Base-by-base conservation (phyloP, 2,113 vertebrate species). In the Alexandromys fortis region DNA sequence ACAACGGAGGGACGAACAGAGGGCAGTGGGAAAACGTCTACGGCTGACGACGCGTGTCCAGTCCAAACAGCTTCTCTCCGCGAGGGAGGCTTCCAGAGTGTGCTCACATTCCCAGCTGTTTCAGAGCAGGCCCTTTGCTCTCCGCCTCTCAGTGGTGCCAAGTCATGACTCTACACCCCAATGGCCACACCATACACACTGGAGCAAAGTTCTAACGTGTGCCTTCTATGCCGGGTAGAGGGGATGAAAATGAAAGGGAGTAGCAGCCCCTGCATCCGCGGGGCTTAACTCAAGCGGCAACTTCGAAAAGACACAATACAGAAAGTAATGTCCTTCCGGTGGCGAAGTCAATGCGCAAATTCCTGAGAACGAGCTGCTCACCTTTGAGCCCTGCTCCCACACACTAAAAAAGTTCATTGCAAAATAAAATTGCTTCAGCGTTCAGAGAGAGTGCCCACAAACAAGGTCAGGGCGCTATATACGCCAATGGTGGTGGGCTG, bases 381-480 rank as follows among this genome's bases (percentile, higher is more conserved):
- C 45, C 26, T 79, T 94, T 72, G 28, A 63, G 90, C 7, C 83
- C 77, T 49, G 30, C 35, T 92, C 45, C 30, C 38, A 42, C 14
- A 65, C 12, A 67, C 76, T 28, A 88, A 89, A 67, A 68, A 65
- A 49, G 68, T 90, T 89, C 33, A 85, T 65, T 91, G 89, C 30
- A 61, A 86, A 95, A 86, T 52, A 67, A 95, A 96, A 81, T 24
- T n/a, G 22, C 12, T 61, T 95, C 58, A n/a, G 42, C 35, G n/a
- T 92, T 87, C 86, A 61, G 83, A 73, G 6, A 63, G 91, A 63
- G 76, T 88, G 61, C 22, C 26, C 12, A 70, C 11, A 16, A 45
- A 70, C 11, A 16, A 45, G 22, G 88, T 93, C 22, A 96, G 21
- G 35, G 38, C 33, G 35, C 55, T 70, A 8, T 67, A 55, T 28